Base-by-base conservation (phyloP, 1,140 invertebrate species). In the Zaprionus nigranus region DNA sequence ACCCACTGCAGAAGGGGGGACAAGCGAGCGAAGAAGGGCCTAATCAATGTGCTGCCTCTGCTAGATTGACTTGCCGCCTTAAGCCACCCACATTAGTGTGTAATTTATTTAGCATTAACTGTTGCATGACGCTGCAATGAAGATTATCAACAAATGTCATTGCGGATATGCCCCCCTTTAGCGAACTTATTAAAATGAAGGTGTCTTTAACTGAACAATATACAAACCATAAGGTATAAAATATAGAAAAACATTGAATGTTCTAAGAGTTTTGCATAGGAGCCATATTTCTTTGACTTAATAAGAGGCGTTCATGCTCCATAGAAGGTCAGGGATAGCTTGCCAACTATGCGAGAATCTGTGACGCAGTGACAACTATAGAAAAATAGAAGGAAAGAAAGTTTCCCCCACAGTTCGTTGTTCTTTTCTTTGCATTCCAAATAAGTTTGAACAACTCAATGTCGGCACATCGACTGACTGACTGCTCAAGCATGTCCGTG, bases 91-190 rank as follows among this genome's bases (percentile, higher is more conserved):
- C 72, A 81, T 76, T 74, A 73, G 61, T 46, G 51, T 59, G 75
- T 90, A 81, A 88, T 88, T 75, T 87, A 84, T 80, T 87, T 81
- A 81, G 58, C 56, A 78, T 90, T 76, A 90, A 79, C 78, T 84
- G 85, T 79, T 78, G 78, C 78, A 68, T 59, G 66, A 43, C 65
- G 51, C 22, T 46, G 13, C 22, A 77, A 26, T 46, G 20, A 13
- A 20, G 9, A 24, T 51, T 51, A 51, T 22, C 20, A 12, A 20
- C 20, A 51, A 22, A 51, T 51, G 46, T 51, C 20, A 51, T 51
- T n/a, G n/a, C n/a, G n/a, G n/a, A n/a, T n/a, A n/a, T n/a, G n/a
- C n/a, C n/a, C n/a, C n/a, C n/a, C n/a, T n/a, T 13, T 3, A n/a
- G n/a, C 2, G 40, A 46, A 46, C 2, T 46, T 46, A 46, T 46